Evolutionary conservation across 2,113 vertebrate species (phyloP).

Genomic region (Rhabdornis inornatus): DNA sequence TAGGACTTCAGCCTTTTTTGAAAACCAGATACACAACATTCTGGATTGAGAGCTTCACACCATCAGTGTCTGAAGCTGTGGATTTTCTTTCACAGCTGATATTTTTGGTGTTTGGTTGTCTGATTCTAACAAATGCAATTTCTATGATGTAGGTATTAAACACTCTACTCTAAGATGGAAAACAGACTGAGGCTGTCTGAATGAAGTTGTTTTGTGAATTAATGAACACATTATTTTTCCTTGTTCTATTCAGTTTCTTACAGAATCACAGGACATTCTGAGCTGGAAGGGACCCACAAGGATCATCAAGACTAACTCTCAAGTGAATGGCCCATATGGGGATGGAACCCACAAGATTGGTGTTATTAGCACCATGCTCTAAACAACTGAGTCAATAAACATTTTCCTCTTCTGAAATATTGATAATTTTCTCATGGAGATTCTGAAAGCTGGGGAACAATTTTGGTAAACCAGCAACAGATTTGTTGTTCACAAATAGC

Average conservation of each 20-base stretch:
- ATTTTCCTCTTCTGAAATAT: not conserved
- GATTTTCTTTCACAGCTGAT: not conserved
- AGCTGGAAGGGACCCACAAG: no score
- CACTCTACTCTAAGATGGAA: not conserved
- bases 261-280: not conserved
- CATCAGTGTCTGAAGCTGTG: not conserved
- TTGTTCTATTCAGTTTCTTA: not conserved
- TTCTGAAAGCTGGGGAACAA: not conserved
- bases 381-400: not conserved
- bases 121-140: not conserved
- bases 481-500: not conserved
- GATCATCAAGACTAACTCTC: not conserved
- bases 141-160: not conserved
- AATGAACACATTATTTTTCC: not conserved
- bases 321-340: not conserved
- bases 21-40: not conserved
- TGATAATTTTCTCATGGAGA: not conserved
- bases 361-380: fast-evolving
- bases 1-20: not conserved
- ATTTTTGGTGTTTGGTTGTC: not conserved
- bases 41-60: not conserved
- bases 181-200: not conserved
- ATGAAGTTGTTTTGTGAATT: not conserved
- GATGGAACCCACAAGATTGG: not conserved
- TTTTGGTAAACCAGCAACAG: not conserved